These are phyloP conservation scores for Hephaestus fuliginosus DNA, from an alignment of 2,797 vertebrate species.

Conservation along the genomic window DNA sequence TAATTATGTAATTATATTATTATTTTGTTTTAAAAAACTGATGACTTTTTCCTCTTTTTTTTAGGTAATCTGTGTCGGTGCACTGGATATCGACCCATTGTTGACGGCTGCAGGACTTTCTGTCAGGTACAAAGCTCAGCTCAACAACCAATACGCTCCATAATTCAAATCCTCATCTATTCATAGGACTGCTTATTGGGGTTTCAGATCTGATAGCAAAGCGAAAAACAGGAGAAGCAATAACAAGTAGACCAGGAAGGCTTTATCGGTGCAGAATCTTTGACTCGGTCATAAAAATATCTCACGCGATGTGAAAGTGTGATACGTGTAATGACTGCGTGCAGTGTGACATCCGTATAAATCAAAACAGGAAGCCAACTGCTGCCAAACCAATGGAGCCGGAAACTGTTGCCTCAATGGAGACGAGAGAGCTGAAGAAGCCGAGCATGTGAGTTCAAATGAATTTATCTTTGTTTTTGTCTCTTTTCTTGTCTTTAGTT, in stretches of 20 bases:
- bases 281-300: neutral
- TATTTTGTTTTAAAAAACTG: too few relatives aligned
- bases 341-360: neutral
- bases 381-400: conserved; percentile 50
- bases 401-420: conserved; percentile 45
- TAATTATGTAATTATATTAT: too few relatives aligned
- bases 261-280: neutral
- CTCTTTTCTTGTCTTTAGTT: neutral
- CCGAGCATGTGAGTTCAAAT: conserved; percentile 44
- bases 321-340: neutral
- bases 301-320: neutral
- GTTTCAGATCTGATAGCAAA: neutral
- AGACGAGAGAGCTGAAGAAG: neutral
- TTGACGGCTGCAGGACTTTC: conserved; percentile 85
- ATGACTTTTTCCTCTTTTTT: neutral
- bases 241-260: too few relatives aligned
- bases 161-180: neutral
- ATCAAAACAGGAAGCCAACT: conserved; percentile 64
- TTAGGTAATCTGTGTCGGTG: conserved; percentile 87
- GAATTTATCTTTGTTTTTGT: neutral
- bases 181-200: neutral
- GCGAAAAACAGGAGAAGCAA: neutral
- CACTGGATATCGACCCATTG: conserved; percentile 85
- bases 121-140: conserved; percentile 73
- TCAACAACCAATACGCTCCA: neutral